Evolutionary conservation across 2,888 invertebrate genomes (phyloP), one percentile per base, ranked within the genome.

Genomic region (Lottia scabra): DNA sequence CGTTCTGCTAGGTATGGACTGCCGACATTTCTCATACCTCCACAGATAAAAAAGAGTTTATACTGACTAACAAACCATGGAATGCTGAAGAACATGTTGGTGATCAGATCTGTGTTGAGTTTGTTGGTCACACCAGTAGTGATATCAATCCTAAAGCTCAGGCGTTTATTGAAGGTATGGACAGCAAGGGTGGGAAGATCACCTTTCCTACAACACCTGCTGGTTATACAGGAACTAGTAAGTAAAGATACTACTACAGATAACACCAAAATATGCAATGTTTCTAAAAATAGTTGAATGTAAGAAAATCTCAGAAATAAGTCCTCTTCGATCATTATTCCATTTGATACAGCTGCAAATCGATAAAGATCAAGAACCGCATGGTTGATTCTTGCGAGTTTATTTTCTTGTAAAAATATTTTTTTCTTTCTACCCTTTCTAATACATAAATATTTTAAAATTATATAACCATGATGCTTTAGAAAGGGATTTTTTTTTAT

Each of bases 81-180:
- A 65, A 65, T 44, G 65, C 65, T n/a, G 65, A 65, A 5, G 65
- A 65, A 23, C 65, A 65, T n/a, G 65, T 65, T 15, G 65, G 65
- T 13, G 65, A 65, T 65, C 65, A 65, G 44, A 16, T 65, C 8
- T 65, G 65, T 65, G 15, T 65, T 10, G 65, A 65, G 23, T 56
- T 56, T 19, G 56, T 56, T n/a, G 56, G 56, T 19, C 56, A 56
- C 23, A 56, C 56, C 8, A 56, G 19, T 23, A 23, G 56, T 5
- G 56, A 56, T 23, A 56, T 56, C 23, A 56, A 56, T 56, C 56
- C 56, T 13, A 56, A 19, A 56, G 56, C 19, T 3, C 23, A 8
- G 23, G 56, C 56, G 12, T 56, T 23, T 56, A 56, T 56, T 23
- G 56, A 56, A 56, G 56, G 56, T 3, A 56, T 56, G 56, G 56